Evolutionary conservation across 2,113 vertebrate genomes (phyloP).

Genomic region (Oophaga pumilio): DNA sequence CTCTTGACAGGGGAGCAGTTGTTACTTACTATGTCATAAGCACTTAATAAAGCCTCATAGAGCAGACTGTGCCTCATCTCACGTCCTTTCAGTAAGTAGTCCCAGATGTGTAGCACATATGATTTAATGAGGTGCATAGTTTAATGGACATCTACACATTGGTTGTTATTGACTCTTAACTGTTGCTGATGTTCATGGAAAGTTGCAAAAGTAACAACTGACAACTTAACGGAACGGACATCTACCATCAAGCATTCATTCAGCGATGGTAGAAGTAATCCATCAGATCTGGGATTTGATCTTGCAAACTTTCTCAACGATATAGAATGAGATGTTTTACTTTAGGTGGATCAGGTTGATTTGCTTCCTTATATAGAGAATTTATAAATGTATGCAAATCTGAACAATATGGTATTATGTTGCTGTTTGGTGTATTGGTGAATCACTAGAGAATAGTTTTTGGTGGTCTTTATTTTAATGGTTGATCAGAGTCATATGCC

Average conservation of each 20-base stretch:
- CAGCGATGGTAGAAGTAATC: neutral
- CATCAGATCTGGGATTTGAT: neutral
- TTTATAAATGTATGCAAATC: neutral
- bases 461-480: too few species aligned
- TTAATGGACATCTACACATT: neutral
- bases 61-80: constrained; percentile 29
- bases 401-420: neutral
- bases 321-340: neutral
- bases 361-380: neutral
- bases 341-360: neutral
- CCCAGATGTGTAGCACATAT: constrained; percentile 30
- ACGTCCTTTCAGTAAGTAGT: constrained; percentile 19
- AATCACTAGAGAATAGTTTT: too few species aligned
- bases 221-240: neutral
- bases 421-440: neutral
- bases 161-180: neutral
- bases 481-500: too few species aligned
- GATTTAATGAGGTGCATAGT: constrained; percentile 33
- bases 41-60: constrained; percentile 28
- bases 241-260: neutral
- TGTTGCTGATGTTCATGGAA: neutral
- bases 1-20: constrained; percentile 28
- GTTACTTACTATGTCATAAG: constrained; percentile 35
- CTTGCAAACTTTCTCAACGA: neutral
- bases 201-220: neutral